A percentile compares a stretch with the other conserved stretches of the same genome.
Evolutionary conservation across 2,888 invertebrate genomes (phyloP).

Genomic region (Rhagium mordax): DNA sequence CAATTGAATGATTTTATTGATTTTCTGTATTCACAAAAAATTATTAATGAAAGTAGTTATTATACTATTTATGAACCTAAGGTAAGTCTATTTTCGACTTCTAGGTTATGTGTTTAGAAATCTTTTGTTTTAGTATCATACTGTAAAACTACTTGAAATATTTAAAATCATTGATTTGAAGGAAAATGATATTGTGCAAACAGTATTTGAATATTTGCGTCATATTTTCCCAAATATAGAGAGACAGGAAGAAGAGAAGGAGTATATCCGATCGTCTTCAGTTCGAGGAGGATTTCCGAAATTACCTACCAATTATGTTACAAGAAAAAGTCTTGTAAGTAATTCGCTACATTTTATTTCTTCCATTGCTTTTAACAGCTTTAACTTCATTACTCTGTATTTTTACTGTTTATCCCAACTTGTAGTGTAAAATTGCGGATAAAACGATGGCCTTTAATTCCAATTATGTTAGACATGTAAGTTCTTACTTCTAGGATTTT

Average conservation of each 20-base stretch:
- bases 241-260: conserved; percentile 41
- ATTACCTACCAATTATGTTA: conserved; percentile 73
- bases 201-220: conserved; percentile 42
- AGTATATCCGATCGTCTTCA: conserved; percentile 60
- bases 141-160: conserved; percentile 38
- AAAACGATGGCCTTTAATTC: too few species aligned
- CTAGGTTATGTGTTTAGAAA: conserved; percentile 28
- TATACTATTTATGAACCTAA: conserved; percentile 35
- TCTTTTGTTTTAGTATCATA: conserved; percentile 41
- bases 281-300: conserved; percentile 75
- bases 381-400: not conserved
- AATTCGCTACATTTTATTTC: not conserved
- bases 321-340: conserved; percentile 71
- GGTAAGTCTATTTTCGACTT: conserved; percentile 33
- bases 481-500: too few species aligned
- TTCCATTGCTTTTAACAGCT: not conserved
- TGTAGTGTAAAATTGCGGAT: too few species aligned
- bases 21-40: conserved; percentile 43
- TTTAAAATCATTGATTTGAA: conserved; percentile 41
- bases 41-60: conserved; percentile 45
- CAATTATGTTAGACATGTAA: too few species aligned
- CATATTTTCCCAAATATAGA: conserved; percentile 43
- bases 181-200: conserved; percentile 29
- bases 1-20: conserved; percentile 48
- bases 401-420: not conserved